Evolutionary conservation across 2,888 invertebrate species (phyloP).

Genomic region (Baronia brevicornis): DNA sequence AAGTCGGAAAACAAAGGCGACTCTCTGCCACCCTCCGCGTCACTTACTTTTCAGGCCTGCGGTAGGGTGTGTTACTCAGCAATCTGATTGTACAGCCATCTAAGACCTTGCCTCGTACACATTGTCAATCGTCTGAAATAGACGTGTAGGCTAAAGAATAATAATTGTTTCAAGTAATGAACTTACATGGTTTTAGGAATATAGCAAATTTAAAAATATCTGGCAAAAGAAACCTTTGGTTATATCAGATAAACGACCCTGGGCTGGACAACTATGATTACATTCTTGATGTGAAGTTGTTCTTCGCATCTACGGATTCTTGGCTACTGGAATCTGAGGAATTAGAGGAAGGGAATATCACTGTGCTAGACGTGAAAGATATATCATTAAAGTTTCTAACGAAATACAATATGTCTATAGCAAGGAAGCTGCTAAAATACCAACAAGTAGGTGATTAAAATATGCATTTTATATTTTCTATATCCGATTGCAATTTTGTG

Average conservation of each 20-base stretch:
- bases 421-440: slow-evolving; percentile 77
- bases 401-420: slow-evolving; percentile 80
- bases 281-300: slow-evolving; percentile 42
- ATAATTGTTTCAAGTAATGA: too few species aligned
- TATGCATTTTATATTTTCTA: too few species aligned
- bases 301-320: slow-evolving; percentile 46
- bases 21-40: too few species aligned
- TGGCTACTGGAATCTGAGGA: slow-evolving; percentile 38
- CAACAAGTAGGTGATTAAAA: slow-evolving; percentile 69
- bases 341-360: slow-evolving; percentile 42
- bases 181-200: slow-evolving; percentile 58
- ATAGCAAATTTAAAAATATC: slow-evolving; percentile 39
- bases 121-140: too few species aligned
- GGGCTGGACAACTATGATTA: slow-evolving; percentile 57
- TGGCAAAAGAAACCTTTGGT: slow-evolving; percentile 44
- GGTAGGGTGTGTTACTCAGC: too few species aligned
- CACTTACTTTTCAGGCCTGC: too few species aligned
- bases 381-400: slow-evolving; percentile 52
- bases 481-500: too few species aligned
- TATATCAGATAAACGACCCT: slow-evolving; percentile 65
- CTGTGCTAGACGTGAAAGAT: slow-evolving; percentile 55
- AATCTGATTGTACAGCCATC: too few species aligned
- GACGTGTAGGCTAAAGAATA: too few species aligned
- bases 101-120: too few species aligned
- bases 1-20: too few species aligned